Evolutionary conservation across 2,888 invertebrate genomes (phyloP).

Genomic region (Smittia aterrima): DNA sequence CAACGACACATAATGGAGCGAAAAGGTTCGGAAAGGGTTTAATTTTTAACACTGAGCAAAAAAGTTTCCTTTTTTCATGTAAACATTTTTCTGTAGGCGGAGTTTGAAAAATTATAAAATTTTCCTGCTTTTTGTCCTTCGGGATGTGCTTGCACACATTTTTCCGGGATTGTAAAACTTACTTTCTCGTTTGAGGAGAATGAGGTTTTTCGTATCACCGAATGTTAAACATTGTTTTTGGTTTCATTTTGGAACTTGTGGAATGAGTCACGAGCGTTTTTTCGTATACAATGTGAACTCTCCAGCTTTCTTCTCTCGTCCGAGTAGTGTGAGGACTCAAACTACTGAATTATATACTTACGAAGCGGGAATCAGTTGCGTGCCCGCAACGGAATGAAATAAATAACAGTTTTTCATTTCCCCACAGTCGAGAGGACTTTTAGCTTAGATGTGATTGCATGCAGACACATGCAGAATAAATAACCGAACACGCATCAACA

Average conservation of each 20-base stretch:
- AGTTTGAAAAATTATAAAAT: slow-evolving; percentile 31
- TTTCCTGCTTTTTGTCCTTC: not conserved
- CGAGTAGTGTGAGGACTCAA: not conserved
- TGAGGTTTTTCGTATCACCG: slow-evolving; percentile 29
- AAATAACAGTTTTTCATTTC: not conserved
- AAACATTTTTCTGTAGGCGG: slow-evolving; percentile 40
- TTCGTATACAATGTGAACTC: not conserved
- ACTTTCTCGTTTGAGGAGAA: slow-evolving; percentile 24
- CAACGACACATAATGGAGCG: not conserved
- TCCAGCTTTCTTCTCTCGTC: not conserved
- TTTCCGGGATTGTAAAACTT: slow-evolving; percentile 29
- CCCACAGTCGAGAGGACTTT: not conserved
- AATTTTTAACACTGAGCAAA: not conserved
- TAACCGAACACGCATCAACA: not conserved
- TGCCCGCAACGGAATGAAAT: not conserved
- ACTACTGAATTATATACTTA: not conserved
- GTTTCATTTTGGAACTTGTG: slow-evolving; percentile 10
- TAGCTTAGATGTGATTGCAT: slow-evolving; percentile 8
- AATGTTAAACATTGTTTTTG: slow-evolving; percentile 42
- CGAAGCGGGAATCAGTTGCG: not conserved
- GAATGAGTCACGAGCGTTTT: not conserved
- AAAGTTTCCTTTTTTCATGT: slow-evolving; percentile 2
- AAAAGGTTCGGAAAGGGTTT: slow-evolving; percentile 4
- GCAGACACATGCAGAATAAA: slow-evolving; percentile 16
- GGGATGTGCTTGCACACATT: not conserved